These are phyloP conservation scores for Microctenopoma lineatum DNA, from an alignment of 2,797 vertebrate genomes.

Conservation along the genomic window DNA sequence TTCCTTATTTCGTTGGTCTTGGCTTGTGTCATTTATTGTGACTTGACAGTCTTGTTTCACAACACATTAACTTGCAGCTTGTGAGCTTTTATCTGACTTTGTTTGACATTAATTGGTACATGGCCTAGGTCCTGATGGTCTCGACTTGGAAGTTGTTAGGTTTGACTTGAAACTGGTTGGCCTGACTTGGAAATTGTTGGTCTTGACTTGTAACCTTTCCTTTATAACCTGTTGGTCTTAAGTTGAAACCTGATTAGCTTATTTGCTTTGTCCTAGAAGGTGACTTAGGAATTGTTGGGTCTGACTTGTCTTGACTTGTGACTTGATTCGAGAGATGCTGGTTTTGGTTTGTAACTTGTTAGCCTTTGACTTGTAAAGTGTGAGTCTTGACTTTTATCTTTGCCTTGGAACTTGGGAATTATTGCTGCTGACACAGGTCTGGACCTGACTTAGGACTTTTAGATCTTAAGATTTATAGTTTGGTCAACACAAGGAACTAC, in stretches of 20 bases:
- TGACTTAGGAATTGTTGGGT: neutral
- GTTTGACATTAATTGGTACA: too few relatives aligned
- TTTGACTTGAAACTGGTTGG: too few relatives aligned
- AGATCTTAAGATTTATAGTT: neutral
- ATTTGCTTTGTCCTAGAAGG: neutral
- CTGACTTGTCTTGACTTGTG: neutral
- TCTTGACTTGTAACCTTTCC: neutral
- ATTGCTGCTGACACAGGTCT: neutral
- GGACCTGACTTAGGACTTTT: neutral
- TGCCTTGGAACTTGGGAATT: neutral
- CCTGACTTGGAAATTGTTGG: neutral
- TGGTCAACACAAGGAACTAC: neutral
- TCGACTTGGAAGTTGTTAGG: neutral
- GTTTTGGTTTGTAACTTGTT: neutral
- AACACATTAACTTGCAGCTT: too few relatives aligned
- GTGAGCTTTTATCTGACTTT: neutral
- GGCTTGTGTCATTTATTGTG: too few relatives aligned
- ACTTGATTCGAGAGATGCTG: neutral
- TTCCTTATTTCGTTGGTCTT: too few relatives aligned
- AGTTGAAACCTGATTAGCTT: too few relatives aligned
- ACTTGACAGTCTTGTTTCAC: too few relatives aligned
- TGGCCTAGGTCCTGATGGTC: too few relatives aligned
- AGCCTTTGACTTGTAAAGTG: neutral
- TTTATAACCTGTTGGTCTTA: neutral
- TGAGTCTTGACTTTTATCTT: neutral